A percentile compares a stretch with the other conserved stretches of the same genome.
phyloP scores from a whole-genome alignment of 2,113 vertebrate genomes.

The Varanus salvator region DNA sequence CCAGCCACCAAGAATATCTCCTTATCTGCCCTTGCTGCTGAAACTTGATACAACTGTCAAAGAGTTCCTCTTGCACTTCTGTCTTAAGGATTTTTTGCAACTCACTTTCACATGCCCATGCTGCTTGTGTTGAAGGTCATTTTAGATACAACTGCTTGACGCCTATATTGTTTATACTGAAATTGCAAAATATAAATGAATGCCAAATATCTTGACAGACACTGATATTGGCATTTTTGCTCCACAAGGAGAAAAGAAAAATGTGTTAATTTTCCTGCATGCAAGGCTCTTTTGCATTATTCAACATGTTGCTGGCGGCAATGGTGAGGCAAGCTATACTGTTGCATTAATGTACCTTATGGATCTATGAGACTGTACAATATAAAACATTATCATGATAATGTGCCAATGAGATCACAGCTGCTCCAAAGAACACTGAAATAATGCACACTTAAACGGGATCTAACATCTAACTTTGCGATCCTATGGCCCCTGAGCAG shows the following conservation, averaged over 20 bases:
- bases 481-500: no score
- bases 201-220: background rate
- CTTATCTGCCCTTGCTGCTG: background rate
- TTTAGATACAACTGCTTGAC: background rate
- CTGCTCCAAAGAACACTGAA: background rate
- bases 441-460: background rate
- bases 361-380: background rate
- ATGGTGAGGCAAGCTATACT: slow-evolving; percentile 11
- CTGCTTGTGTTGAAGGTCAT: background rate
- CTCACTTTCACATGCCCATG: no score
- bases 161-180: slow-evolving; percentile 1
- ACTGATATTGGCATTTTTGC: slow-evolving; percentile 7
- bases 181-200: slow-evolving; percentile 36
- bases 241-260: slow-evolving; percentile 12
- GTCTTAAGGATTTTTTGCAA: no score
- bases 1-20: background rate
- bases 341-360: slow-evolving; percentile 2
- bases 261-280: slow-evolving; percentile 20
- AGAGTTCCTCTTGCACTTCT: background rate
- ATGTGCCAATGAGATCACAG: background rate
- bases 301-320: slow-evolving; percentile 39
- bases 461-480: background rate
- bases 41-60: background rate
- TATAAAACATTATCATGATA: background rate
- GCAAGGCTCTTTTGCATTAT: slow-evolving; percentile 36